Percentiles rank a stretch among this genome's conserved stretches.
Evolutionary conservation across 2,797 vertebrate species (phyloP).

Genomic region (Rhodeus uyekii): DNA sequence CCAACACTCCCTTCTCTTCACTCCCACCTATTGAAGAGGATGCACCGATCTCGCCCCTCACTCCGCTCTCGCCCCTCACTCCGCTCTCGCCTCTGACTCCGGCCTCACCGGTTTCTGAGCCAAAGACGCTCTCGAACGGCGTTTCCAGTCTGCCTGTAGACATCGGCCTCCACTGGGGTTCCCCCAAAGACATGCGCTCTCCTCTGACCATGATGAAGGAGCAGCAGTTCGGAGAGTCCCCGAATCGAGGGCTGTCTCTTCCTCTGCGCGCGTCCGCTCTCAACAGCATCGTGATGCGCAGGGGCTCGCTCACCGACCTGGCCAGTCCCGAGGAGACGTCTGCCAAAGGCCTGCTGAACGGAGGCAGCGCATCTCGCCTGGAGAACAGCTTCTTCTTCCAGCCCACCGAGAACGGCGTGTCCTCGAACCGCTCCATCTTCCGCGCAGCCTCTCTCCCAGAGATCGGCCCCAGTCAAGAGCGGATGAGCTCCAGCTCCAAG

Average conservation of each 20-base stretch:
- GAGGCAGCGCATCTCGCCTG: conserved; percentile 77
- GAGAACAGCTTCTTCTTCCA: conserved; percentile 86
- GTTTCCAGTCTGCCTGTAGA: conserved; percentile 64
- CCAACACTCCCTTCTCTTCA: conserved; percentile 66
- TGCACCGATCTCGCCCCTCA: conserved; percentile 49
- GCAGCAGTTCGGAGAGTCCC: conserved; percentile 55
- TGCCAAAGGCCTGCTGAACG: conserved; percentile 66
- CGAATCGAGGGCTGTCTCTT: conserved; percentile 6
- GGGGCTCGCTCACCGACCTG: conserved; percentile 54
- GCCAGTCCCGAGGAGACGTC: conserved; percentile 62
- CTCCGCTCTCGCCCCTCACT: conserved; percentile 38
- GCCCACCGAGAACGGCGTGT: conserved; percentile 62
- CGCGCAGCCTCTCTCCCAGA: conserved; percentile 69
- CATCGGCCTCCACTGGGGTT: conserved; percentile 66
- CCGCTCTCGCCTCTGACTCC: conserved; percentile 12
- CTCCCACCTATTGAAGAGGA: conserved; percentile 89
- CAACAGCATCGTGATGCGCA: conserved; percentile 65
- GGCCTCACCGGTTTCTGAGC: not conserved
- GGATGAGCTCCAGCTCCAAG: conserved; percentile 39
- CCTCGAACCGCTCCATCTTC: not conserved
- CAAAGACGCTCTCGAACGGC: conserved; percentile 16
- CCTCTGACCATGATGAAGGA: conserved; percentile 78
- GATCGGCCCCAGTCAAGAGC: not conserved
- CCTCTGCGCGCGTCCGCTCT: conserved; percentile 56
- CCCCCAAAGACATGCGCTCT: conserved; percentile 64